Conservation (phyloP, 2,888 invertebrate genomes). For the Drosophila vallismaia region DNA sequence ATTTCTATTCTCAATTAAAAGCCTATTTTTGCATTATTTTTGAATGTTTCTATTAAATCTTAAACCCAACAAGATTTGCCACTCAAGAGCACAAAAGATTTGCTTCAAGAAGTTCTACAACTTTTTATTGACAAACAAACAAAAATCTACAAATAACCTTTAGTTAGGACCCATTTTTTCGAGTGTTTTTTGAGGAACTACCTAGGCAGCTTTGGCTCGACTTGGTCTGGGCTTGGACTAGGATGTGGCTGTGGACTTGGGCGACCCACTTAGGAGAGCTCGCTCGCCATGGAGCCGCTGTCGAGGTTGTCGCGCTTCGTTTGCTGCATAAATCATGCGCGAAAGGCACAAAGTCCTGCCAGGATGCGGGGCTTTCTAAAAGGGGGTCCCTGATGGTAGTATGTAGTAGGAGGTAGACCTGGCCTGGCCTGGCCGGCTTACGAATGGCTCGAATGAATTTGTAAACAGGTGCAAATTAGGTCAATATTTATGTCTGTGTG, state of each 20-base stretch:
- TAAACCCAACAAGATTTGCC: too few relatives aligned
- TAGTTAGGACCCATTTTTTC: background rate
- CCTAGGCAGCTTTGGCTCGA: background rate
- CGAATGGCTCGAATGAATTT: constrained; percentile 66
- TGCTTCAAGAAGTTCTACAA: background rate
- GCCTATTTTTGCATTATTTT: too few relatives aligned
- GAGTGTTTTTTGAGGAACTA: background rate
- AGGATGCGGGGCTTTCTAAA: constrained; percentile 27
- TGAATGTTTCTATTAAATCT: too few relatives aligned
- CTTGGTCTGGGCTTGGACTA: constrained; percentile 10
- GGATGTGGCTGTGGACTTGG: constrained; percentile 22
- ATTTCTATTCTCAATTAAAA: too few relatives aligned
- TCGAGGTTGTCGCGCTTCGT: constrained; percentile 34
- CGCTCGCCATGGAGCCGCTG: constrained; percentile 17
- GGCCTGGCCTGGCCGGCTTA: background rate
- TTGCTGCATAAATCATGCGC: constrained; percentile 69
- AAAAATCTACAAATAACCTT: too few relatives aligned
- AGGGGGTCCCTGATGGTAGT: too few relatives aligned
- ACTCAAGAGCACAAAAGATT: background rate
- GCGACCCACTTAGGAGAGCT: constrained; percentile 39
- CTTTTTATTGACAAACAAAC: background rate
- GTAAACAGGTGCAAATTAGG: constrained; percentile 74
- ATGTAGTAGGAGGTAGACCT: too few relatives aligned
- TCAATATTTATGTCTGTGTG: constrained; percentile 61
- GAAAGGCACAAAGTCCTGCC: constrained; percentile 67